These are phyloP conservation scores for Sceloporus undulatus DNA, from an alignment of 2,113 vertebrate species.

Conservation along the genomic window DNA sequence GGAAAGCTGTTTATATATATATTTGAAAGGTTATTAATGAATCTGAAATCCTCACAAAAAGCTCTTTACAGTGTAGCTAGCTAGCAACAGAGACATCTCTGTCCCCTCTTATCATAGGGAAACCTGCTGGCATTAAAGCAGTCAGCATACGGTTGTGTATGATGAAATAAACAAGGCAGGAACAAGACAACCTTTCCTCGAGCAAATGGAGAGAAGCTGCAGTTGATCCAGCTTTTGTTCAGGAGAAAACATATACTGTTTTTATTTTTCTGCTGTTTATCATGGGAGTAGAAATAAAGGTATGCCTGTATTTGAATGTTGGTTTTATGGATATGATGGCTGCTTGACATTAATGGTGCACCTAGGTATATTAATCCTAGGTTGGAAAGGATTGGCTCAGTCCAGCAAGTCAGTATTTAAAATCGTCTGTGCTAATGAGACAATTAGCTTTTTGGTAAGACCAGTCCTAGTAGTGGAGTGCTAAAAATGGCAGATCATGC, in stretches of 20 bases:
- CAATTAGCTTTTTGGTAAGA: background rate
- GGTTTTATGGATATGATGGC: background rate
- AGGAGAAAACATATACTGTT: background rate
- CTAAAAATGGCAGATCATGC: background rate
- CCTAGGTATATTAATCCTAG: background rate
- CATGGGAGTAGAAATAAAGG: background rate
- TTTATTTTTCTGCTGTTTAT: background rate
- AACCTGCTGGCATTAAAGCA: background rate
- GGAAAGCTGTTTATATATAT: slow-evolving; percentile 74
- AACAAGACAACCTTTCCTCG: slow-evolving; percentile 53
- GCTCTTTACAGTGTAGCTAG: slow-evolving; percentile 57
- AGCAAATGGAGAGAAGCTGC: background rate
- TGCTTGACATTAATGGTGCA: background rate
- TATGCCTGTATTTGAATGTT: background rate
- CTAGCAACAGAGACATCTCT: slow-evolving; percentile 25
- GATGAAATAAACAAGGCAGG: slow-evolving; percentile 29
- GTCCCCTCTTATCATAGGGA: background rate
- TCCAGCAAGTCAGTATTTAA: background rate
- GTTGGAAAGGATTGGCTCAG: background rate
- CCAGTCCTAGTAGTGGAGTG: background rate
- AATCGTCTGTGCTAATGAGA: background rate
- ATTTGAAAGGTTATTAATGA: slow-evolving; percentile 74
- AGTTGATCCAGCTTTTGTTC: slow-evolving; percentile 34
- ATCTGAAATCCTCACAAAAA: slow-evolving; percentile 60
- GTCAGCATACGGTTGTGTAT: rapidly evolving